A percentile compares a stretch with the other conserved stretches of the same genome.
phyloP scores from a whole-genome alignment of 1,140 invertebrate genomes.

The Asbolus verrucosus region DNA sequence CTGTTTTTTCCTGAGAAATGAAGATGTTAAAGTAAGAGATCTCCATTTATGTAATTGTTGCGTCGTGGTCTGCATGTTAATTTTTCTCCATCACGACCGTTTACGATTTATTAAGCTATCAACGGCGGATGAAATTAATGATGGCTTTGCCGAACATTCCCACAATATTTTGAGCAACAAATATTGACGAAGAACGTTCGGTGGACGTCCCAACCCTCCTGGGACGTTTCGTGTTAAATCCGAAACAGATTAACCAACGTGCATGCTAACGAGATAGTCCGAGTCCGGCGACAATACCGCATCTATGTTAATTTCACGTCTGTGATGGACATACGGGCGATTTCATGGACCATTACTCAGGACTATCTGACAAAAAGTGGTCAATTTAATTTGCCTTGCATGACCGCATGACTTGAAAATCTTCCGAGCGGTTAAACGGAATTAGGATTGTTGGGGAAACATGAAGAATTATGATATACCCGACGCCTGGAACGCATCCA shows the following conservation, averaged over 20 bases:
- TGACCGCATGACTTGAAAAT: constrained; percentile 45
- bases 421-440: constrained; percentile 42
- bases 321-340: constrained; percentile 42
- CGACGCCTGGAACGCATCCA: constrained; percentile 30
- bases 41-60: constrained; percentile 32
- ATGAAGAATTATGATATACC: constrained; percentile 32
- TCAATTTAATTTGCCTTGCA: constrained; percentile 47
- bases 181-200: background rate
- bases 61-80: constrained; percentile 25
- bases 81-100: constrained; percentile 25
- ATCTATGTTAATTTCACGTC: constrained; percentile 44
- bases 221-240: constrained; percentile 18
- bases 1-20: background rate
- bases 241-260: constrained; percentile 24
- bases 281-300: constrained; percentile 15
- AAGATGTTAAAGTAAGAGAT: background rate
- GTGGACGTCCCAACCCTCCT: background rate
- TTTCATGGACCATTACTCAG: constrained; percentile 46
- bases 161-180: constrained; percentile 5
- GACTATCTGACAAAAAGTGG: constrained; percentile 47
- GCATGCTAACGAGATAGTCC: constrained; percentile 36
- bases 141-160: constrained; percentile 2
- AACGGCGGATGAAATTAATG: constrained; percentile 18
- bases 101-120: constrained; percentile 34
- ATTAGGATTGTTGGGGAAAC: constrained; percentile 41